Conservation (phyloP, 2,797 vertebrate genomes). For the Aphelocoma californica region DNA sequence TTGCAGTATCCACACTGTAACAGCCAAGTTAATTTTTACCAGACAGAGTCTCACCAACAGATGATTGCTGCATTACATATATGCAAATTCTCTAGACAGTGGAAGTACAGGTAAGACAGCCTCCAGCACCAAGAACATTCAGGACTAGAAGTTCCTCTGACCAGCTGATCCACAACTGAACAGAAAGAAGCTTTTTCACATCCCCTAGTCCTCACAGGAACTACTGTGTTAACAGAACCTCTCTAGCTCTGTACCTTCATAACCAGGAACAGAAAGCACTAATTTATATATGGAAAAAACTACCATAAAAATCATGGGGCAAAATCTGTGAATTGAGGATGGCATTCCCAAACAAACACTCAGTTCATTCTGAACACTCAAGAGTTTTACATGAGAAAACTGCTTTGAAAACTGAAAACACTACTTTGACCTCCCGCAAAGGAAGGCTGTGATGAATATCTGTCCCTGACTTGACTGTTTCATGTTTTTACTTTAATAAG, state of each 20-base stretch:
- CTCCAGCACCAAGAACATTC: neutral
- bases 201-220: neutral
- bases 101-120: neutral
- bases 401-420: neutral
- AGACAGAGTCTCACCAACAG: neutral
- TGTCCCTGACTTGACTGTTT: neutral
- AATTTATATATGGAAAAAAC: neutral
- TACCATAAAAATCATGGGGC: rapidly evolving
- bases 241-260: neutral
- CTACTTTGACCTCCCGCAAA: neutral
- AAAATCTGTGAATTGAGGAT: neutral
- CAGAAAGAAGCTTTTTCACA: neutral
- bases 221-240: neutral
- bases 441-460: neutral
- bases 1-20: neutral
- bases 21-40: neutral
- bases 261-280: neutral
- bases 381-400: neutral
- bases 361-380: neutral
- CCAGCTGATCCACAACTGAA: neutral
- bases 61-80: rapidly evolving
- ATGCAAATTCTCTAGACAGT: neutral
- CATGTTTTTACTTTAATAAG: neutral
- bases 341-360: neutral
- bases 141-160: neutral